A percentile compares a stretch with the other conserved stretches of the same genome.
phyloP scores from a whole-genome alignment of 2,113 vertebrate genomes.

The Labrus mixtus region DNA sequence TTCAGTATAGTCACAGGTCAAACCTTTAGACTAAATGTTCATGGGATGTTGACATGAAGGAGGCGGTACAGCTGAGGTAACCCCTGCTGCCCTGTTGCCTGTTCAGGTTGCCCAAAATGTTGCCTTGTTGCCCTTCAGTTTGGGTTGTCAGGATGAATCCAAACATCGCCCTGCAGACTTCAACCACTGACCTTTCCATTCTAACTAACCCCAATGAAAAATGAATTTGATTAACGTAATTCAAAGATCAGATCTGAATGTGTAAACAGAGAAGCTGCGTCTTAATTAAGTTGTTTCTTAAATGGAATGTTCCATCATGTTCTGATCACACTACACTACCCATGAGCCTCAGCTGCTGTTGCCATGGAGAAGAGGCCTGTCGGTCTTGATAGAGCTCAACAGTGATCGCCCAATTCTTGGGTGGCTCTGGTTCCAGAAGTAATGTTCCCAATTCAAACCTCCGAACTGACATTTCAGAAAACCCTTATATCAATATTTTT shows the following conservation, averaged over 20 bases:
- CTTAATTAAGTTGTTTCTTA: neutral
- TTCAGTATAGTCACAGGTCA: neutral
- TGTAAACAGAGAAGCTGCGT: too few relatives aligned
- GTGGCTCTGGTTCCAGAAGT: too few relatives aligned
- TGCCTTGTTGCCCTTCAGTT: conserved; percentile 21
- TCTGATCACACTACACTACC: neutral
- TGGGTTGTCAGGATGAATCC: conserved; percentile 29
- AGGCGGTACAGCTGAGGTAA: neutral
- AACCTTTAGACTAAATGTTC: neutral
- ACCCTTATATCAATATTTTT: too few relatives aligned
- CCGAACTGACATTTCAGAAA: too few relatives aligned
- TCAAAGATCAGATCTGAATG: neutral
- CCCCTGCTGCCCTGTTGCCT: neutral
- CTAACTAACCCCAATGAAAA: too few relatives aligned
- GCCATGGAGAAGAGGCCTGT: neutral
- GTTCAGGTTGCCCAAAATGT: neutral
- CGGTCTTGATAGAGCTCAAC: too few relatives aligned
- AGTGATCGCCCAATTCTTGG: too few relatives aligned
- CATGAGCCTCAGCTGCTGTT: neutral
- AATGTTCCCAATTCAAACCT: too few relatives aligned
- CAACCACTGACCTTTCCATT: too few relatives aligned
- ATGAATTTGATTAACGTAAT: neutral
- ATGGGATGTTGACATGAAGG: neutral
- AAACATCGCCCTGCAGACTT: conserved; percentile 3
- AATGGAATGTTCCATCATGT: too few relatives aligned